Percentiles rank a stretch among this genome's conserved stretches.
These are phyloP conservation scores for Lycaon pictus DNA, from an alignment of 2,113 vertebrate species.

Conservation along the genomic window DNA sequence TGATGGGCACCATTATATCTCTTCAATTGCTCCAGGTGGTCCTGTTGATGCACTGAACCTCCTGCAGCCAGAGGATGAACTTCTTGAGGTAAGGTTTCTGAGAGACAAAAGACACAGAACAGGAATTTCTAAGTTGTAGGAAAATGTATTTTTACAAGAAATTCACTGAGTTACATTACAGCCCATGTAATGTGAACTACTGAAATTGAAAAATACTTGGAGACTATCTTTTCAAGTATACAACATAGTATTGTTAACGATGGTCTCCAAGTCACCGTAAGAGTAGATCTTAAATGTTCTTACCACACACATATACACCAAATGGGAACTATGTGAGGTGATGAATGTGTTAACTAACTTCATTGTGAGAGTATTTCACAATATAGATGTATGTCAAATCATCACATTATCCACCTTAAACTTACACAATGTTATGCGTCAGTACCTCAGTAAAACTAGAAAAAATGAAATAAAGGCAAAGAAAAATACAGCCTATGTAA, in stretches of 20 bases:
- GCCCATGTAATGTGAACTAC: not conserved
- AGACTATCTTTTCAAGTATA: not conserved
- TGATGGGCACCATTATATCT: conserved; percentile 98
- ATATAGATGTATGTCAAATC: not conserved
- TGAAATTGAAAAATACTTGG: not conserved
- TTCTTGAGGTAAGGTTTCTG: conserved; percentile 92
- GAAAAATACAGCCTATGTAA: not conserved
- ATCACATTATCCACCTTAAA: not conserved
- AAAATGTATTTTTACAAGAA: not conserved
- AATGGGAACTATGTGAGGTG: not conserved
- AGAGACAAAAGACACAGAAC: not conserved
- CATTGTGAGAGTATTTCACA: not conserved
- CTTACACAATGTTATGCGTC: not conserved
- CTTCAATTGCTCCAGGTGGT: conserved; percentile 93
- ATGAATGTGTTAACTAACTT: not conserved
- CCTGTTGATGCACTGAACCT: conserved; percentile 90
- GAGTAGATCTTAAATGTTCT: not conserved
- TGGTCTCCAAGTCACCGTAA: not conserved
- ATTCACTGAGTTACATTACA: not conserved
- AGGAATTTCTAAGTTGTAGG: not conserved
- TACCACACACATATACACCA: not conserved
- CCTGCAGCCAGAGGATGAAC: conserved; percentile 95
- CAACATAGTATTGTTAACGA: not conserved
- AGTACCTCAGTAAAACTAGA: not conserved
- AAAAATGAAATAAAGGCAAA: not conserved